Evolutionary conservation across 2,888 invertebrate genomes (phyloP).

Genomic region (Lasioglossum morio): DNA sequence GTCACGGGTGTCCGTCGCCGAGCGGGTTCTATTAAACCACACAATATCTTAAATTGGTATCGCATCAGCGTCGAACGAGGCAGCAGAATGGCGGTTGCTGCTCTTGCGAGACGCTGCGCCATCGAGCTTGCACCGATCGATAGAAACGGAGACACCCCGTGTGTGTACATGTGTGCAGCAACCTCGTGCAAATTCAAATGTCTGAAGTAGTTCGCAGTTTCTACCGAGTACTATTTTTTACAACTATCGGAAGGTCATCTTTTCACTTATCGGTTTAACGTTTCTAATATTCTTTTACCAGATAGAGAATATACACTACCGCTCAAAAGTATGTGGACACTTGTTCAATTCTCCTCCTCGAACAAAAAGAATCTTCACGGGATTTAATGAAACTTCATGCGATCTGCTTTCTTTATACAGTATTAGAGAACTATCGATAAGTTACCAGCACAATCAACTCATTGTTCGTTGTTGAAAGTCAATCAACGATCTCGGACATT

Average conservation of each 20-base stretch:
- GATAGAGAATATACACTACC: too few species aligned
- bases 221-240: neutral
- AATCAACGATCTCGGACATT: too few species aligned
- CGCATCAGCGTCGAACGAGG: neutral
- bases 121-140: neutral
- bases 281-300: too few species aligned
- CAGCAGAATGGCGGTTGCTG: neutral
- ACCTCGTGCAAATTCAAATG: neutral
- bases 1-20: neutral
- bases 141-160: neutral
- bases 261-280: neutral
- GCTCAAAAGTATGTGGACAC: too few species aligned
- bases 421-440: too few species aligned
- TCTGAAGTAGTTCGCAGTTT: neutral
- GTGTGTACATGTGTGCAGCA: neutral
- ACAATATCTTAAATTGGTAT: conserved; percentile 16
- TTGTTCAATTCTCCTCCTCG: too few species aligned
- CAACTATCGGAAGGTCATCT: neutral
- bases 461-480: too few species aligned
- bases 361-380: too few species aligned
- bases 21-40: conserved; percentile 18
- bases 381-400: too few species aligned
- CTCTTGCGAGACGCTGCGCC: neutral
- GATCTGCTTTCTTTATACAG: too few species aligned
- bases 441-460: too few species aligned